Conservation (phyloP, 2,888 invertebrate species). For the Pilophorus perplexus region DNA sequence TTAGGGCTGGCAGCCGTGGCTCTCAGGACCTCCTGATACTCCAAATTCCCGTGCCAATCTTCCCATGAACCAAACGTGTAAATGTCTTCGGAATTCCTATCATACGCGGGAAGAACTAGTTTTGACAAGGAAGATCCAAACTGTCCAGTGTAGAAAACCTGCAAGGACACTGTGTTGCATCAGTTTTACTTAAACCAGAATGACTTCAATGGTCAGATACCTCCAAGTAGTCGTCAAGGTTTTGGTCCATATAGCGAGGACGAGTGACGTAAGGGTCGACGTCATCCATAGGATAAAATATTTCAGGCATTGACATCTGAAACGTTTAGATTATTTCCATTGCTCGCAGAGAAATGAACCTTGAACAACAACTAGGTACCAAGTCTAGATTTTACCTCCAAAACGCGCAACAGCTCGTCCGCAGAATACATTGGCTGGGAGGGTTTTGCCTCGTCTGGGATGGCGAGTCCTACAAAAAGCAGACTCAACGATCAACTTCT, state of each 20-base stretch:
- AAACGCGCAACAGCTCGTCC: conserved; percentile 3
- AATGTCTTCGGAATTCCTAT: neutral
- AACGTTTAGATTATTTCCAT: neutral
- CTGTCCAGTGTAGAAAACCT: conserved; percentile 7
- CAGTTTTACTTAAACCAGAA: no score
- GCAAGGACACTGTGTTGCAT: no score
- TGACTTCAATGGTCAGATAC: no score
- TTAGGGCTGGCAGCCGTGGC: neutral
- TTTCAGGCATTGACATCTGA: conserved; percentile 10
- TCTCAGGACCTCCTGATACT: neutral
- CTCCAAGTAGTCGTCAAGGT: conserved; percentile 1
- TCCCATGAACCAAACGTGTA: neutral
- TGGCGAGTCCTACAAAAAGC: no score
- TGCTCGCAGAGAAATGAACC: no score
- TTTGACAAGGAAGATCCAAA: neutral
- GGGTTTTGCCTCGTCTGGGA: neutral
- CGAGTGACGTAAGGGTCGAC: conserved; percentile 11
- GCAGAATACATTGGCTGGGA: neutral
- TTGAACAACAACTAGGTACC: no score
- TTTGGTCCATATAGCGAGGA: neutral
- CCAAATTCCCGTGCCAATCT: neutral
- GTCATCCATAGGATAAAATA: neutral
- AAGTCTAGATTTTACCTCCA: neutral
- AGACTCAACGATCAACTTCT: no score
- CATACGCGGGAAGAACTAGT: neutral